Evolutionary conservation across 2,797 vertebrate genomes (phyloP).

Genomic region (Sebastes trivittatus): DNA sequence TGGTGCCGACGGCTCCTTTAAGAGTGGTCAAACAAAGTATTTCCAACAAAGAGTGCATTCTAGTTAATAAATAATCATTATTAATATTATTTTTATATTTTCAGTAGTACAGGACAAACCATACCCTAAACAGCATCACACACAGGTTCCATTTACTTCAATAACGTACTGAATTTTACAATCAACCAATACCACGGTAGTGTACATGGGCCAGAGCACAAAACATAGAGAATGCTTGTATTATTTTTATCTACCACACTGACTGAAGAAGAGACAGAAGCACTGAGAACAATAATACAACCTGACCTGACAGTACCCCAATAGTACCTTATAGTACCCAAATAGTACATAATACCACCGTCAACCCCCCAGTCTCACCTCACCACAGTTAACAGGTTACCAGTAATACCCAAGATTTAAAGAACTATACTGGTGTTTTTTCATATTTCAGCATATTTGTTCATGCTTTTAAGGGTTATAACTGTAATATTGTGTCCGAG

Average conservation of each 20-base stretch:
- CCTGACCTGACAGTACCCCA: conserved; percentile 52
- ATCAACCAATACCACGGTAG: conserved; percentile 79
- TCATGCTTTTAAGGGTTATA: background rate
- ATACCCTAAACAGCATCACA: conserved; percentile 81
- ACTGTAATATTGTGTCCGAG: background rate
- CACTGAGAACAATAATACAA: conserved; percentile 79
- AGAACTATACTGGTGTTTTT: conserved; percentile 10
- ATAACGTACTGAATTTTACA: conserved; percentile 79
- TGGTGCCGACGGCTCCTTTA: conserved; percentile 34
- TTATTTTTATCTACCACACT: conserved; percentile 75
- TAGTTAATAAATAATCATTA: conserved; percentile 63
- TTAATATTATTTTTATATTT: conserved; percentile 49
- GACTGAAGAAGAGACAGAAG: conserved; percentile 78
- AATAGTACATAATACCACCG: conserved; percentile 4
- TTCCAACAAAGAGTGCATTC: conserved; percentile 71
- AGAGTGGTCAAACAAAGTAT: conserved; percentile 63
- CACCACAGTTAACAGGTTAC: conserved; percentile 7
- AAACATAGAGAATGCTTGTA: conserved; percentile 76
- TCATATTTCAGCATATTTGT: background rate
- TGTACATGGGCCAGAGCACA: conserved; percentile 66
- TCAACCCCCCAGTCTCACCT: background rate
- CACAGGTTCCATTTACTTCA: conserved; percentile 79
- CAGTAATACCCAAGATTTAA: conserved; percentile 8
- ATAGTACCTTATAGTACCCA: conserved; percentile 9
- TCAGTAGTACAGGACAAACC: conserved; percentile 79